Evolutionary conservation across 2,888 invertebrate species (phyloP), one percentile per base, ranked within the genome.

Genomic region (Orthosia cruda): DNA sequence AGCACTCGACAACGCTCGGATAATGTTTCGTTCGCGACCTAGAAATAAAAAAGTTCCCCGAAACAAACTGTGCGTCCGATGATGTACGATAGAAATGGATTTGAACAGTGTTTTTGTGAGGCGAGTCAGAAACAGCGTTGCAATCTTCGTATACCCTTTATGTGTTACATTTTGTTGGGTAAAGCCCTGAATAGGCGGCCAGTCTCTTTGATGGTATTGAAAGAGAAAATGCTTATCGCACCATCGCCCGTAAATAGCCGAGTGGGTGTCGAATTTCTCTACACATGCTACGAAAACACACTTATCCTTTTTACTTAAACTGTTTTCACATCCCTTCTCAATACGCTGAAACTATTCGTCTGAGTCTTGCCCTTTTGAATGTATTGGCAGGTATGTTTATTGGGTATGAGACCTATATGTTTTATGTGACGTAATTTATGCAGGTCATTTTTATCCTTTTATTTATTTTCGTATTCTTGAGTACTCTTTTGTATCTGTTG

Each of bases 151-250:
- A 93, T 93, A 94, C 92, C 91, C 90, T 94, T 93, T 94, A 94
- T 93, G 91, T 91, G 93, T 93, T 92, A 94, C 94, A 94, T 92
- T 94, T 94, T 94, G 94, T 93, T 90, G 92, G 91, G 90, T 88
- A 90, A 89, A 92, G 91, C 89, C 84, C 85, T 95, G 95, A 95
- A 95, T 95, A 94, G 95, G 91, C 93, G 95, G 93, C 92, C 94
- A 95, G 95, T 94, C 93, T 93, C 94, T 96, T 94, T 95, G 95
- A 95, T 94, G 93, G 94, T 94, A 95, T 95, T 95, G 96, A 96
- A 95, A 95, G 94, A 94, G 95, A 94, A 95, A 96, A 95, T 95
- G 94, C 95, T 95, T 96, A 96, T 95, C 95, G 95, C 93, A 92
- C 95, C 94, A 95, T 95, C 95, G 94, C 92, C 92, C 92, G 94